Evolutionary conservation across 2,888 invertebrate genomes (phyloP).

Genomic region (Drosophila niveifrons): DNA sequence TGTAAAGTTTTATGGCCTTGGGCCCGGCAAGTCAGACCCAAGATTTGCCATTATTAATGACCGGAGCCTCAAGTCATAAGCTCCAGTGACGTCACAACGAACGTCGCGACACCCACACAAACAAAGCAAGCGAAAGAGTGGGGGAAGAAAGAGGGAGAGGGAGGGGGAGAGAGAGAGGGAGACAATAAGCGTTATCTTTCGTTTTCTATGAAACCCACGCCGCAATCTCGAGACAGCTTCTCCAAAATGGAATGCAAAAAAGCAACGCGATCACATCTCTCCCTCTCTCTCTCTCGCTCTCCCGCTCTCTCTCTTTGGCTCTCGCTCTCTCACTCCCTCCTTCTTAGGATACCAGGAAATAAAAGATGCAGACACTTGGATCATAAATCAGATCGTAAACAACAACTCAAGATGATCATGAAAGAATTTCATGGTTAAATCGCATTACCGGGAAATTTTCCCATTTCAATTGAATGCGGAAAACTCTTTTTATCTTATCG

Average conservation of each 20-base stretch:
- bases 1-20: conserved; percentile 49
- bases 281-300: not conserved
- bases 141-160: not conserved
- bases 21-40: conserved; percentile 35
- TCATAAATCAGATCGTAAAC: conserved; percentile 24
- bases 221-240: conserved; percentile 30
- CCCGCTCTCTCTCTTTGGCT: not conserved
- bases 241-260: conserved; percentile 48
- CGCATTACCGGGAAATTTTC: conserved; percentile 5
- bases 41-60: conserved; percentile 71
- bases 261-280: not conserved
- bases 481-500: conserved; percentile 21
- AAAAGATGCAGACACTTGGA: conserved; percentile 6
- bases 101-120: conserved; percentile 35
- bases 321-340: not conserved
- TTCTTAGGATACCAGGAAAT: conserved; percentile 49
- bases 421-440: not conserved
- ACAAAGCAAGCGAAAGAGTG: not conserved
- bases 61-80: conserved; percentile 39
- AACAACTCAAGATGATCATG: not conserved
- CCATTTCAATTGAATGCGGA: conserved; percentile 14
- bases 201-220: conserved; percentile 59
- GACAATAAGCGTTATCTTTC: conserved; percentile 51
- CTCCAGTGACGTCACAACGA: conserved; percentile 62
- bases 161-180: not conserved